These are phyloP conservation scores for Zaprionus vittiger DNA, from an alignment of 1,140 invertebrate genomes.

Conservation along the genomic window DNA sequence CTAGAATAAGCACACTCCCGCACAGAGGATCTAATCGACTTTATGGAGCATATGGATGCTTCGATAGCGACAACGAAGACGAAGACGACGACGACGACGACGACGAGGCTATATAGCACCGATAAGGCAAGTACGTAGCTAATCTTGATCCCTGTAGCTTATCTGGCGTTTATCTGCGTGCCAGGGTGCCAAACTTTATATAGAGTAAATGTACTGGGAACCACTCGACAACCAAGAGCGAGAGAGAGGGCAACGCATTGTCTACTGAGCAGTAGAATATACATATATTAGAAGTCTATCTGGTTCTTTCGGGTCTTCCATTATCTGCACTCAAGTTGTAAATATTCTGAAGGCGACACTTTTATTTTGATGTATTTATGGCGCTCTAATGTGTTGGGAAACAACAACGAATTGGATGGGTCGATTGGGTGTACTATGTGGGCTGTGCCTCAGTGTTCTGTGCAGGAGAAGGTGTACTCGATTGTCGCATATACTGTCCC, in stretches of 20 bases:
- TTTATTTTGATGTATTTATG: constrained; percentile 82
- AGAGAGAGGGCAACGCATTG: constrained; percentile 33
- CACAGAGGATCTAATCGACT: constrained; percentile 38
- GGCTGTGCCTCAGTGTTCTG: neutral
- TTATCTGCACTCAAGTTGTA: constrained; percentile 66
- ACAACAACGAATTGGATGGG: constrained; percentile 39
- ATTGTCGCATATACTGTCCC: constrained; percentile 11
- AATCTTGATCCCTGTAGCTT: constrained; percentile 73
- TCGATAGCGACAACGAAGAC: constrained; percentile 30
- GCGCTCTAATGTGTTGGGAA: constrained; percentile 60
- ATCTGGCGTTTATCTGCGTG: constrained; percentile 73
- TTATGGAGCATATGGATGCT: constrained; percentile 69
- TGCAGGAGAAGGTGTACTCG: constrained; percentile 1
- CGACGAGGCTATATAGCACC: constrained; percentile 24
- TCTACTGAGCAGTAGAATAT: constrained; percentile 56
- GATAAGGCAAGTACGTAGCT: constrained; percentile 51
- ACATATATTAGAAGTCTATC: constrained; percentile 53
- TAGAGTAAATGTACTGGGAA: neutral
- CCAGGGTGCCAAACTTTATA: constrained; percentile 36
- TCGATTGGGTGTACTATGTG: constrained; percentile 11
- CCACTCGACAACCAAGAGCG: neutral
- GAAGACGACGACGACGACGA: too few species aligned
- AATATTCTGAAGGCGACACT: constrained; percentile 70
- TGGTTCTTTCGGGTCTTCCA: constrained; percentile 50
- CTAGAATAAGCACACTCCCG: constrained; percentile 36